Evolutionary conservation across 2,888 invertebrate species (phyloP), one percentile per base, ranked within the genome.

Genomic region (Hemaris fuciformis): DNA sequence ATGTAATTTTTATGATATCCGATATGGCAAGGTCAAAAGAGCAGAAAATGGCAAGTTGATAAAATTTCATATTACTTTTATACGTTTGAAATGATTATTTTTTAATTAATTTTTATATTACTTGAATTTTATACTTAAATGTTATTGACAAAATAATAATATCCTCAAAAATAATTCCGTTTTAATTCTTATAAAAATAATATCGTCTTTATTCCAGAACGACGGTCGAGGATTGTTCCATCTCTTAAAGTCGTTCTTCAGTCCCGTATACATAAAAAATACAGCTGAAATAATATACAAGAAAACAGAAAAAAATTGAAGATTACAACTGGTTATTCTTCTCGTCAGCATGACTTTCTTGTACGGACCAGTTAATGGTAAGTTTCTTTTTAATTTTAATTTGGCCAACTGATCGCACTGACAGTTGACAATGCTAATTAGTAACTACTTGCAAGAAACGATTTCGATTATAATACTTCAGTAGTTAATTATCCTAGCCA

Each of bases 331-430:
- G 38, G 89, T 94, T 71, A 89, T 95, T 72, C 85, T 96, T 45
- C 95, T 96, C 94, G 86, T 95, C 67, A 94, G 95, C 38, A 94
- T 95, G 5, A 95, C 95, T 93, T 95, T 95, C 27, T 95, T 96
- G 65, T 95, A 95, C 72, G 96, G 96, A 56, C 96, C 96, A 0
- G 89, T 95, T 87, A 95, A 95, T 73, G 96, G 96, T 13, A 58
- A 64, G 42, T 34, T 3, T 10, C n/a, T n/a, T n/a, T n/a, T n/a
- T n/a, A n/a, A n/a, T n/a, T n/a, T n/a, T n/a, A n/a, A n/a, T n/a
- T n/a, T n/a, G n/a, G n/a, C n/a, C n/a, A n/a, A n/a, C n/a, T n/a
- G n/a, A n/a, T n/a, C n/a, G n/a, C n/a, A n/a, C n/a, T n/a, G n/a
- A n/a, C n/a, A n/a, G n/a, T n/a, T n/a, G n/a, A n/a, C n/a, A n/a